Conservation (phyloP, 2,113 vertebrate genomes). For the Hymenochirus boettgeri region DNA sequence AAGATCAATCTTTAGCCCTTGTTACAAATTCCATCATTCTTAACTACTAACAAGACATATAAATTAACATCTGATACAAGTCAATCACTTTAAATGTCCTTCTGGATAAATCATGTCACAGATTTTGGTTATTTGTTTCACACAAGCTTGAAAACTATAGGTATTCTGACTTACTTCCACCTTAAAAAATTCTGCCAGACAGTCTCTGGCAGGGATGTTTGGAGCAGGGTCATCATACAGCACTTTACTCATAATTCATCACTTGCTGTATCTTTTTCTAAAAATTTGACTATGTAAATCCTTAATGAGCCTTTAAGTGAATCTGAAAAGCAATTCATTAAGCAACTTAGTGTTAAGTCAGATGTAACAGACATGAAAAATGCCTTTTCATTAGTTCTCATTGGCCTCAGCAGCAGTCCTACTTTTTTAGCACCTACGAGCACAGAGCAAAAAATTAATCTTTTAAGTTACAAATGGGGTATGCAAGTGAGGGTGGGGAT, state of each 20-base stretch:
- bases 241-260: constrained; percentile 19
- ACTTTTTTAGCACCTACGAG: constrained; percentile 34
- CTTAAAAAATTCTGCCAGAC: background rate
- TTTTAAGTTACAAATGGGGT: constrained; percentile 28
- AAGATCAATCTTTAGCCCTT: too few species aligned
- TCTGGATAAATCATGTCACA: too few species aligned
- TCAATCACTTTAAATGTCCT: too few species aligned
- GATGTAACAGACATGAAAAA: constrained; percentile 57
- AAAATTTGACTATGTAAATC: constrained; percentile 53
- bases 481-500: constrained; percentile 19
- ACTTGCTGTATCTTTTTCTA: constrained; percentile 27
- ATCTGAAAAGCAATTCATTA: constrained; percentile 58
- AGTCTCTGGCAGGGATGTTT: background rate
- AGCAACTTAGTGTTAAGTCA: constrained; percentile 52
- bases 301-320: constrained; percentile 57
- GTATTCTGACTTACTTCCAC: background rate
- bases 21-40: too few species aligned
- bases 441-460: constrained; percentile 42
- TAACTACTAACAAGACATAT: too few species aligned
- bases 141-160: background rate
- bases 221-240: background rate
- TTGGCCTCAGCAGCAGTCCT: constrained; percentile 43
- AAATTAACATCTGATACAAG: too few species aligned
- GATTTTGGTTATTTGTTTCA: too few species aligned
- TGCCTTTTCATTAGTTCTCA: constrained; percentile 55